Conservation (phyloP, 2,113 vertebrate species). For the Apodemus sylvaticus region DNA sequence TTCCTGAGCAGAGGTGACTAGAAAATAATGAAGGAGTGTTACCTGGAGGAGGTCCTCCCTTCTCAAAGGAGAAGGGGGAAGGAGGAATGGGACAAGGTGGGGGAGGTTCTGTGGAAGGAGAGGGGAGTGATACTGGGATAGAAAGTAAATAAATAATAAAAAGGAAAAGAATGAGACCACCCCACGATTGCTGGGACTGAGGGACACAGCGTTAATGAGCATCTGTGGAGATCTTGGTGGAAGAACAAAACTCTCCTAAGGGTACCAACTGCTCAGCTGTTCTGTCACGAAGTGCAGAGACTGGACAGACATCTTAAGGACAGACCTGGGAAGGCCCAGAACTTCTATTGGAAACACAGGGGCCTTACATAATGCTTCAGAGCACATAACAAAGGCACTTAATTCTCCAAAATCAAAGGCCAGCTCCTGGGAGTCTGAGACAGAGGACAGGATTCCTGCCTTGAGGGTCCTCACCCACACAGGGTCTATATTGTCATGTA, state of each 20-base stretch:
- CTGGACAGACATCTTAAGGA: background rate
- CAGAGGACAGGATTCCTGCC: background rate
- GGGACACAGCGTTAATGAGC: background rate
- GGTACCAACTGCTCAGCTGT: background rate
- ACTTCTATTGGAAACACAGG: constrained; percentile 14
- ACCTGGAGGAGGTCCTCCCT: too few relatives aligned
- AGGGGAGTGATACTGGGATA: too few relatives aligned
- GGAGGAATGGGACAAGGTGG: too few relatives aligned
- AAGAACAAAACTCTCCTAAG: background rate
- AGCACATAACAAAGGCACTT: background rate
- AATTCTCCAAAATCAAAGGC: constrained; percentile 26
- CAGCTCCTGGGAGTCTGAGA: background rate
- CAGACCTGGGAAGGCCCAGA: background rate
- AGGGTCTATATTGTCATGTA: background rate
- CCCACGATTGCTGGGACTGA: background rate
- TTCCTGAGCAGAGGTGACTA: background rate
- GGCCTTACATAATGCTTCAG: background rate
- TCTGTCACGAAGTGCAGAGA: background rate
- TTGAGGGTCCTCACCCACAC: background rate
- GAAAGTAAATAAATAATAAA: too few relatives aligned
- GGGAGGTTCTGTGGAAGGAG: too few relatives aligned
- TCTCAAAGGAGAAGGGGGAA: too few relatives aligned
- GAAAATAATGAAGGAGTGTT: background rate
- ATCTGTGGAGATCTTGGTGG: background rate
- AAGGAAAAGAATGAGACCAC: background rate